phyloP scores from a whole-genome alignment of 2,888 invertebrate species.

The Diachrysia chrysitis region DNA sequence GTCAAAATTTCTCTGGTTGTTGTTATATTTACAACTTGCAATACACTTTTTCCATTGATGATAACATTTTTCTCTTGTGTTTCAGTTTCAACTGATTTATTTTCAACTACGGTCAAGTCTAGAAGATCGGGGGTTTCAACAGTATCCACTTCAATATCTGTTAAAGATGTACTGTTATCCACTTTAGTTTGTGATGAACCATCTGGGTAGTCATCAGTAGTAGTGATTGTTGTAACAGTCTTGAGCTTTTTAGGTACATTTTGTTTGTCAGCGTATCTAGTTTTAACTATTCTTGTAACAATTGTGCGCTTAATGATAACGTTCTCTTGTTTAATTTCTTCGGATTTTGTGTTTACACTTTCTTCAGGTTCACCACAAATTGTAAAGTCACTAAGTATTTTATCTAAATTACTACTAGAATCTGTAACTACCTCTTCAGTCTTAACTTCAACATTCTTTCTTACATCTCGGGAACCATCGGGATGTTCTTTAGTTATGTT shows the following conservation, averaged over 20 bases:
- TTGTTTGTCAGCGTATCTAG: conserved; percentile 75
- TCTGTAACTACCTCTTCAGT: conserved; percentile 78
- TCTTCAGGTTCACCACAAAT: conserved; percentile 77
- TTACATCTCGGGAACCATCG: conserved; percentile 80
- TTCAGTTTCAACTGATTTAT: conserved; percentile 73
- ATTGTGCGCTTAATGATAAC: conserved; percentile 76
- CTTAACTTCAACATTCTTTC: conserved; percentile 83
- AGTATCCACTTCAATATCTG: conserved; percentile 73
- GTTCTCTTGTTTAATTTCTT: conserved; percentile 73
- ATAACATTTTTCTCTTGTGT: conserved; percentile 73
- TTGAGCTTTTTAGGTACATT: conserved; percentile 78
- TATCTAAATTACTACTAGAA: conserved; percentile 74
- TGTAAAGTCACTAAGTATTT: conserved; percentile 70
- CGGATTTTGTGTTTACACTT: conserved; percentile 73
- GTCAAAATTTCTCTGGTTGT: conserved; percentile 79
- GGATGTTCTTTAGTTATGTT: conserved; percentile 82
- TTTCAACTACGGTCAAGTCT: conserved; percentile 74
- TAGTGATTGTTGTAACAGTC: conserved; percentile 76
- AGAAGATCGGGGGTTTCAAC: conserved; percentile 71
- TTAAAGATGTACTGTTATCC: conserved; percentile 78
- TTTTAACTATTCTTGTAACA: conserved; percentile 74
- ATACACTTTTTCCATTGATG: conserved; percentile 74
- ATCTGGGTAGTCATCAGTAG: conserved; percentile 84
- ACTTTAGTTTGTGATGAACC: conserved; percentile 81
- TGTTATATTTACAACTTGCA: conserved; percentile 78